Base-by-base conservation (phyloP, 2,113 vertebrate species). In the Osmerus eperlanus region DNA sequence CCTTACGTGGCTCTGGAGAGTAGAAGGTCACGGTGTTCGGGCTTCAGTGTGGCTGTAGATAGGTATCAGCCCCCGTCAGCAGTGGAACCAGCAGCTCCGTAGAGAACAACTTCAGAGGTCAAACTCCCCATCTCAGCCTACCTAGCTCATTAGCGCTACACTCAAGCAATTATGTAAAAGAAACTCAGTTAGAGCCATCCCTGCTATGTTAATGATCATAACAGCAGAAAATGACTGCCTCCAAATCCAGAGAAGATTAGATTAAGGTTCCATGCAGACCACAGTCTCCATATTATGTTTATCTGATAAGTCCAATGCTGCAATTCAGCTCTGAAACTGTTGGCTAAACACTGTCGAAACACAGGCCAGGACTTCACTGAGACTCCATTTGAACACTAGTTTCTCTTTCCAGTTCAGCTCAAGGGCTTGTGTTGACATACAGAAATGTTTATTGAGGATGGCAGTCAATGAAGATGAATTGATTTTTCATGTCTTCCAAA, bases 201-300 rank as follows among this genome's bases (percentile, higher is more conserved):
- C 81, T 85, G 85, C 83, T 84, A 84, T 81, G 87, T 88, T 91
- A 92, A 91, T 88, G 86, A 85, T 86, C 75, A 82, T 87, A 85
- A 86, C 76, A 58, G 73, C 76, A 82, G 74, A 82, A 83, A 85
- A 87, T 80, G 70, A 77, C 72, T 59, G 60, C 70, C 74, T 87
- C 70, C 62, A 68, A 83, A 89, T 59, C 79, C 73, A 77, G 71
- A 75, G 78, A 78, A 73, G 71, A 91, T 91, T 87, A 64, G 84
- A 91, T 92, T 90, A 91, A 64, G 65, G 73, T 60, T 55, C 66
- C 72, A 64, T 75, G 72, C 82, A 76, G 82, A 83, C 77, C 75
- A 19, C 79, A 69, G 76, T 79, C 76, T 87, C 81, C 80, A 77
- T 75, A 86, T 86, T 84, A 82, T 70, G 77, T 21, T 83, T 78